Evolutionary conservation across 2,888 invertebrate genomes (phyloP).

Genomic region (Perizoma flavofasciatum): DNA sequence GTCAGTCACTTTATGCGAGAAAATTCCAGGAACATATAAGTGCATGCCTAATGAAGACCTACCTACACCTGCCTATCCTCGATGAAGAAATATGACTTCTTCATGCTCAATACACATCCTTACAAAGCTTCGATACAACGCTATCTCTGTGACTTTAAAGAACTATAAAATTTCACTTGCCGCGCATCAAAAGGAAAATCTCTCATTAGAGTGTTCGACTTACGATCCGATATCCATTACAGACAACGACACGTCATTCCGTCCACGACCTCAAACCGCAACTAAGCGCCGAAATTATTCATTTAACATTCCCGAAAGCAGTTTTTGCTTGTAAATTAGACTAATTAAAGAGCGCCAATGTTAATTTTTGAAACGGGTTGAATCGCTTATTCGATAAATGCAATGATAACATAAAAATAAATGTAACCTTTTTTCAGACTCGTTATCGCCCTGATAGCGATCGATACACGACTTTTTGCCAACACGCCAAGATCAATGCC

Average conservation of each 20-base stretch:
- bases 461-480: conserved; percentile 33
- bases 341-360: conserved; percentile 37
- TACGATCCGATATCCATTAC: conserved; percentile 20
- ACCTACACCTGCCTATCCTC: too few relatives aligned
- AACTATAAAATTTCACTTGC: too few relatives aligned
- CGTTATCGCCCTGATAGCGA: conserved; percentile 34
- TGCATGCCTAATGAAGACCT: too few relatives aligned
- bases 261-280: conserved; percentile 30
- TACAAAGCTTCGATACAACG: too few relatives aligned
- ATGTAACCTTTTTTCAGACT: conserved; percentile 28
- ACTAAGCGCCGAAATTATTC: conserved; percentile 33
- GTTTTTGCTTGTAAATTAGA: conserved; percentile 36
- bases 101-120: too few relatives aligned
- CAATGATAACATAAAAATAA: conserved; percentile 36
- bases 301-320: conserved; percentile 32
- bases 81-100: too few relatives aligned
- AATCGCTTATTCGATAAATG: conserved; percentile 35
- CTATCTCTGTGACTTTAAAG: not conserved
- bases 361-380: conserved; percentile 37
- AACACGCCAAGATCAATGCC: conserved; percentile 24
- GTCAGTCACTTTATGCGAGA: too few relatives aligned
- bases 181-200: too few relatives aligned
- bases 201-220: conserved; percentile 11
- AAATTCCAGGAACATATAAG: too few relatives aligned
- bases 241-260: conserved; percentile 22